Evolutionary conservation across 2,113 vertebrate species (phyloP).

Genomic region (Chionodraco myersi): DNA sequence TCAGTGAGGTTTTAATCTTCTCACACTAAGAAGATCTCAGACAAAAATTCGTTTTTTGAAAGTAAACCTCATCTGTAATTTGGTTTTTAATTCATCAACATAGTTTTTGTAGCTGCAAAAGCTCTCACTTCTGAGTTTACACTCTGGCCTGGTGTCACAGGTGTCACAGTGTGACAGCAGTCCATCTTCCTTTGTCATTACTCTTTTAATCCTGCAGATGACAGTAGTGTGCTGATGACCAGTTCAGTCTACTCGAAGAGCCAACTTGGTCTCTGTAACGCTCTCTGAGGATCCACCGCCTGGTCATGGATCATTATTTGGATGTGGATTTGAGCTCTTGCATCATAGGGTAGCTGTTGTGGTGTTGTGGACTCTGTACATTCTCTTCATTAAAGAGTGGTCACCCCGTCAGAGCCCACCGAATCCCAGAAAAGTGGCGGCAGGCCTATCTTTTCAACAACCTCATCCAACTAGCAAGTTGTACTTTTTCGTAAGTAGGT

Average conservation of each 20-base stretch:
- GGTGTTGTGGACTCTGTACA: conserved; percentile 22
- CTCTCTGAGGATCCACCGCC: neutral
- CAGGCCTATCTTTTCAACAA: conserved; percentile 5
- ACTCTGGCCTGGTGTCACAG: neutral
- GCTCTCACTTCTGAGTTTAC: neutral
- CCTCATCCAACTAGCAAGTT: neutral
- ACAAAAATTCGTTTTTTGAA: neutral
- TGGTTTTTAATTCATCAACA: neutral
- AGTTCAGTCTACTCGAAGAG: neutral
- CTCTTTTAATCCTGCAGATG: conserved; percentile 65
- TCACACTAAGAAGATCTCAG: neutral
- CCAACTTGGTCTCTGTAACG: neutral
- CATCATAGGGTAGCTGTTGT: conserved; percentile 5
- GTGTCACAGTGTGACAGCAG: neutral
- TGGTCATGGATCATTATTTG: neutral
- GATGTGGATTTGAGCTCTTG: conserved; percentile 15
- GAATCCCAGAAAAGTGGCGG: conserved; percentile 4
- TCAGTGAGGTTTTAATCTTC: neutral
- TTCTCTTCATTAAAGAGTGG: conserved; percentile 30
- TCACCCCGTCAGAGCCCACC: neutral
- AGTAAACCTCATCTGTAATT: neutral
- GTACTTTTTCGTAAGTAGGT: neutral
- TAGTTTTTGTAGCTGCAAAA: neutral
- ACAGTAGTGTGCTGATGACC: conserved; percentile 57
- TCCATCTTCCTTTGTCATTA: conserved; percentile 24